Conservation (phyloP, 2,797 vertebrate genomes). For the Tragelaphus eurycerus region DNA sequence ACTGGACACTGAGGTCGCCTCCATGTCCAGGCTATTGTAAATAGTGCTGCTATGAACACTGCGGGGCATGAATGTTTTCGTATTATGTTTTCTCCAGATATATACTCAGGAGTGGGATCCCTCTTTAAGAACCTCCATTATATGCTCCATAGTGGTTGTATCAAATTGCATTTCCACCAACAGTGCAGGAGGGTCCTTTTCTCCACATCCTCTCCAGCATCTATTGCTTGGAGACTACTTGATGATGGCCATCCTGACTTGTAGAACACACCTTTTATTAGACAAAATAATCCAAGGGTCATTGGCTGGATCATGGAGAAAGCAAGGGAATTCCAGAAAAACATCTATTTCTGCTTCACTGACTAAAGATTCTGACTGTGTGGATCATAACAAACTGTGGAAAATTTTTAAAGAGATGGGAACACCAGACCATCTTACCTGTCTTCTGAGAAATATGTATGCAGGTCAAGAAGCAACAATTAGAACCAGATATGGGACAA, state of each 20-base stretch:
- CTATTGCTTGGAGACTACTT: not conserved
- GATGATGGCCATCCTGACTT: not conserved
- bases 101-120: not conserved
- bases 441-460: not conserved
- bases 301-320: not conserved
- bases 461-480: not conserved
- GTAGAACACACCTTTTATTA: not conserved
- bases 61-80: not conserved
- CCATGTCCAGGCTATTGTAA: rapidly evolving
- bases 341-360: not conserved
- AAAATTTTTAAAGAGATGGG: not conserved
- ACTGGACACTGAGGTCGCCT: not conserved
- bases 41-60: not conserved
- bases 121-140: not conserved
- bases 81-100: not conserved
- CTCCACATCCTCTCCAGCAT: not conserved
- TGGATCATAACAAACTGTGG: not conserved
- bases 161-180: not conserved
- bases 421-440: not conserved
- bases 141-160: not conserved
- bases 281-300: not conserved
- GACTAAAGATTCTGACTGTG: not conserved
- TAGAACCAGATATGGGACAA: not conserved
- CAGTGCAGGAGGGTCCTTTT: not conserved
- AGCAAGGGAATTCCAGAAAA: not conserved